Evolutionary conservation across 1,140 invertebrate genomes (phyloP), one percentile per base, ranked within the genome.

Genomic region (Zaprionus inermis): DNA sequence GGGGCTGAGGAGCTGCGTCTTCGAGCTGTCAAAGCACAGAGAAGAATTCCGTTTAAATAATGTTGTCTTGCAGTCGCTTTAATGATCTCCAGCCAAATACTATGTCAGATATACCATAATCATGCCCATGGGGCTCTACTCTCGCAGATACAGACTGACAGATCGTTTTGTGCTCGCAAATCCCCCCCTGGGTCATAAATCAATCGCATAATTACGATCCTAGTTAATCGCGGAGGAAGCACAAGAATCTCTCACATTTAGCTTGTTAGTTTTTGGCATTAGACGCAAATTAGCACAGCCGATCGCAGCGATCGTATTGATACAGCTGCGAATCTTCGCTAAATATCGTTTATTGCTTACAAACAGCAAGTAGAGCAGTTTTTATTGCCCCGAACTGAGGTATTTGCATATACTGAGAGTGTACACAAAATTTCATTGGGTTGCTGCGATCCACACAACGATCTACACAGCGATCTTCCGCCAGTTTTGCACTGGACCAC

Each of bases 21-120:
- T 41, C 46, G 34, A 11, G 44, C 79, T 81, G 73, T 81, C 78
- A 81, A 80, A 77, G 68, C 72, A 69, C n/a, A 63, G 24, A 1
- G 24, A 28, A 74, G 52, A 73, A 76, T 83, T 83, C 46, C 44
- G 41, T 46, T 58, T 71, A 59, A 75, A 75, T 59, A 71, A 71
- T 59, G 36, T 55, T 75, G 52, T 70, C 72, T 52, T 38, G 22
- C 5, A 34, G 52, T 41, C 34, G 16, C 18, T 59, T 36, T 54
- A 64, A 71, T 71, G 72, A 57, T 69, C 57, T 28, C 41, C 36
- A 9, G n/a, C 20, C 49, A 36, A 20, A 32, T 34, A 28, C 24
- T 28, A 54, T 22, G 32, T 10, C 32, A 63, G 38, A 44, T 20
- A 41, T 12, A 18, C 22, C 9, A 52, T 24, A 34, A 28, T 22